Evolutionary conservation across 2,888 invertebrate genomes (phyloP).

Genomic region (Acronicta leporina): DNA sequence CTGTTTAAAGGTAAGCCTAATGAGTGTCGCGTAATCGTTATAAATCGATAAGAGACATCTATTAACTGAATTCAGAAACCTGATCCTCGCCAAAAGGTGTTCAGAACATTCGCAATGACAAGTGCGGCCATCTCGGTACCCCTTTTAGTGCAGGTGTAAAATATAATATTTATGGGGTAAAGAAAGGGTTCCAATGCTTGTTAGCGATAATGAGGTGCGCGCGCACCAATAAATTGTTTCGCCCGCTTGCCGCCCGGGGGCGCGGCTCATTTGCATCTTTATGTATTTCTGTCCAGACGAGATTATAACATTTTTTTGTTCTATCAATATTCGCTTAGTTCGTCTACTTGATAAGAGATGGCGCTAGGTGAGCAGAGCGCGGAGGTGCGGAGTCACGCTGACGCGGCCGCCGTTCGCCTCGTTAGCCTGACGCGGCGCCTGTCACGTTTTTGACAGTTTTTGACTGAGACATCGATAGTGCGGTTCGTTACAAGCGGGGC

Average conservation of each 20-base stretch:
- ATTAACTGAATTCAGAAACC: conserved; percentile 36
- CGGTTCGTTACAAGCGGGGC: conserved; percentile 85
- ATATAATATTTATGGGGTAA: conserved; percentile 87
- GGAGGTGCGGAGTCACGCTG: conserved; percentile 77
- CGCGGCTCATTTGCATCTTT: conserved; percentile 84
- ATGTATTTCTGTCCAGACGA: conserved; percentile 73
- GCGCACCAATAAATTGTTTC: conserved; percentile 83
- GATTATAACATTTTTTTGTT: conserved; percentile 60
- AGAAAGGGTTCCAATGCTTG: conserved; percentile 85
- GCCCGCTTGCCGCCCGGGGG: conserved; percentile 80
- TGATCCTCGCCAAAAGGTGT: conserved; percentile 51
- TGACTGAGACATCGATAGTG: conserved; percentile 88
- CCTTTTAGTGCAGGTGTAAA: conserved; percentile 84
- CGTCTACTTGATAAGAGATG: conserved; percentile 78
- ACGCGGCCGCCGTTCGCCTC: conserved; percentile 77
- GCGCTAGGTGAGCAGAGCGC: conserved; percentile 60
- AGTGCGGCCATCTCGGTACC: conserved; percentile 48
- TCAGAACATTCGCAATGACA: conserved; percentile 53
- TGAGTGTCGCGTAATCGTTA: conserved; percentile 26
- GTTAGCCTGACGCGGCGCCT: conserved; percentile 87
- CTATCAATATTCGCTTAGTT: conserved; percentile 50
- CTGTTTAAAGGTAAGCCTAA: conserved; percentile 27
- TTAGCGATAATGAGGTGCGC: conserved; percentile 87
- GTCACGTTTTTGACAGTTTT: conserved; percentile 88
- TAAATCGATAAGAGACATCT: conserved; percentile 54